Conservation (phyloP, 2,797 vertebrate genomes). For the Clamator glandarius region DNA sequence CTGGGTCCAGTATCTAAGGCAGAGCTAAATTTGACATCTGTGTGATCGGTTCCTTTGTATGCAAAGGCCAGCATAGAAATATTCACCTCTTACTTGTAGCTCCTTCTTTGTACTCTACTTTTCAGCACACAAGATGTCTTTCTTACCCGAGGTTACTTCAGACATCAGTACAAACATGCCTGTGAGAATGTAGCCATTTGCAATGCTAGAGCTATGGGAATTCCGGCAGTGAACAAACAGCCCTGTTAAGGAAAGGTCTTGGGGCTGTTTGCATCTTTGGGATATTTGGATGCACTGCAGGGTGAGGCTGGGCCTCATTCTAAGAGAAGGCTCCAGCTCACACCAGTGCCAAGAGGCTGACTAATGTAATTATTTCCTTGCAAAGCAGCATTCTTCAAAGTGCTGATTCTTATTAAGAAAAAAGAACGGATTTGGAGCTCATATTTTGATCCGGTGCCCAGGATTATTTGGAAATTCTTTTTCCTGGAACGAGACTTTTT, state of each 20-base stretch:
- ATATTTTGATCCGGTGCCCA: slow-evolving; percentile 64
- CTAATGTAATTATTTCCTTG: slow-evolving; percentile 67
- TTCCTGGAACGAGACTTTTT: slow-evolving; percentile 73
- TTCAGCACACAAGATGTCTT: background rate
- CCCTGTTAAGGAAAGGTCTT: slow-evolving; percentile 3
- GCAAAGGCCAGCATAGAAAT: background rate
- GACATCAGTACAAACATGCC: background rate
- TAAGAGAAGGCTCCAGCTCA: slow-evolving; percentile 38
- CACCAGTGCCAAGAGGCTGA: slow-evolving; percentile 60
- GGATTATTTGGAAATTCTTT: slow-evolving; percentile 73
- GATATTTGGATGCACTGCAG: slow-evolving; percentile 14
- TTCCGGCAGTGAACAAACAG: background rate
- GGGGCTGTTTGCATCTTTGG: slow-evolving; percentile 49
- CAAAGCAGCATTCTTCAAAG: slow-evolving; percentile 63
- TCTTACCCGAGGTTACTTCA: background rate
- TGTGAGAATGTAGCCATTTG: background rate
- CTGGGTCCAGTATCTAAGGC: background rate
- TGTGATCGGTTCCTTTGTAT: background rate
- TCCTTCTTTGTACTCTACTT: background rate
- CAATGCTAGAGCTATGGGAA: background rate
- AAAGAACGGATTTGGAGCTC: slow-evolving; percentile 67
- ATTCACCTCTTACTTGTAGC: background rate
- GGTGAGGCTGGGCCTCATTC: slow-evolving; percentile 52
- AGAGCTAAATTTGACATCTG: background rate
- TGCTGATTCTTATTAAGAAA: slow-evolving; percentile 74